Percentiles rank a stretch among this genome's conserved stretches.
These are phyloP conservation scores for Crotalus tigris DNA, from an alignment of 2,113 vertebrate species.

Conservation along the genomic window DNA sequence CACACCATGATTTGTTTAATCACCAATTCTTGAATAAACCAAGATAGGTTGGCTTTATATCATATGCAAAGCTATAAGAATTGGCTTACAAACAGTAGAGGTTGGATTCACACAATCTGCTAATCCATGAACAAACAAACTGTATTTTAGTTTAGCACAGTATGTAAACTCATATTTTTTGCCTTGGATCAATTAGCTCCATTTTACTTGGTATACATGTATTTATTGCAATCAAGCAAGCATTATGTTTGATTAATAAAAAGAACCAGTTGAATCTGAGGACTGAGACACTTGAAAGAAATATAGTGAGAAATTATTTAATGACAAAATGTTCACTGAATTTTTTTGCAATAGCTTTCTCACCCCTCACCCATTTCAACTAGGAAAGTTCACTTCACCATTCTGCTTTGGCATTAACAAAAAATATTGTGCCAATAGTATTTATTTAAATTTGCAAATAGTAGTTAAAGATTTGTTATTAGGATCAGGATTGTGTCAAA, in stretches of 20 bases:
- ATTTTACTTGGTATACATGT: neutral
- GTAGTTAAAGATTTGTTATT: neutral
- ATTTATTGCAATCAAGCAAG: neutral
- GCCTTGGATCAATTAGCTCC: neutral
- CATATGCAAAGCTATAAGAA: neutral
- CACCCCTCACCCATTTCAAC: neutral
- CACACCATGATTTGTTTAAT: neutral
- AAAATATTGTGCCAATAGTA: neutral
- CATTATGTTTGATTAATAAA: neutral
- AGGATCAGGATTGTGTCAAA: neutral
- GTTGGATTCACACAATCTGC: neutral
- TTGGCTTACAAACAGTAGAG: neutral
- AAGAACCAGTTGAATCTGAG: neutral
- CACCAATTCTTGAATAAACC: neutral
- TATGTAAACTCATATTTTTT: neutral
- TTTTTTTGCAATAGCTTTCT: neutral
- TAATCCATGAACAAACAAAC: neutral
- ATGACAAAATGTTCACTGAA: neutral
- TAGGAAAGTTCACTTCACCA: neutral
- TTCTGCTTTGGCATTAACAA: neutral
- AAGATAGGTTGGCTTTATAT: neutral
- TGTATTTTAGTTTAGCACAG: neutral
- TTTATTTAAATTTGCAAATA: neutral
- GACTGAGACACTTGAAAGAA: neutral
- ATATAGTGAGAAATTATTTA: neutral